Base-by-base conservation (phyloP, 2,888 invertebrate genomes). In the Neocrepidodera transversa region DNA sequence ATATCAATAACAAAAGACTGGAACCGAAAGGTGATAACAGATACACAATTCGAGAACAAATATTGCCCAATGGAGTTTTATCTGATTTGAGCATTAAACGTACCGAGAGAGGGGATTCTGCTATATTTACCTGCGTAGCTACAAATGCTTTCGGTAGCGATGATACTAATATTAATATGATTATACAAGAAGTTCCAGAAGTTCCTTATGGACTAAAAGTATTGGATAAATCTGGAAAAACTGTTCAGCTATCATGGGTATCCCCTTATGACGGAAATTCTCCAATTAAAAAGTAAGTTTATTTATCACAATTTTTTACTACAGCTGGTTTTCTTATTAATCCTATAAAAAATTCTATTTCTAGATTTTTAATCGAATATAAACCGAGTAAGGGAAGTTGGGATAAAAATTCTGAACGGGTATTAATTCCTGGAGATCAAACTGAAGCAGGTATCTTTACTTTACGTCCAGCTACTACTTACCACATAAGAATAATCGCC, bases 101-200 rank as follows among this genome's bases (percentile, higher is more conserved):
- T 71, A 93, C 94, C 16, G 94, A 95, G 81, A 84, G 95, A 73
- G 88, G 89, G 20, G 95, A 95, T 78, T 92, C 93, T 2, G 95
- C 94, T 1, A 82, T 94, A 1, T 95, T 94, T 74, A 93, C 94
- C 26, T 95, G 95, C 74, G 91, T 95, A 8, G 95, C 95, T 0
- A 94, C 94, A 2, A 95, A 95, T 77, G 93, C 94, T 13, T 95
- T 95, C 76, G 95, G 95, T 50, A 94, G 93, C 65, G 95, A 95
- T 76, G 95, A 95, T 73, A 92, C 94, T n/a, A 94, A 93, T 80
- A 94, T 95, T 74, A 94, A 95, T 78, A 90, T 95, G 87, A 95
- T 95, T 68, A 90, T 95, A 67, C 95, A 95, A 86, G 92, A 92
- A 86, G 90, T 90, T 52, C 92, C 92, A 5, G 95, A 95, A 83